A percentile compares a stretch with the other conserved stretches of the same genome.
phyloP scores from a whole-genome alignment of 1,140 invertebrate genomes.

The Nylanderia fulva region DNA sequence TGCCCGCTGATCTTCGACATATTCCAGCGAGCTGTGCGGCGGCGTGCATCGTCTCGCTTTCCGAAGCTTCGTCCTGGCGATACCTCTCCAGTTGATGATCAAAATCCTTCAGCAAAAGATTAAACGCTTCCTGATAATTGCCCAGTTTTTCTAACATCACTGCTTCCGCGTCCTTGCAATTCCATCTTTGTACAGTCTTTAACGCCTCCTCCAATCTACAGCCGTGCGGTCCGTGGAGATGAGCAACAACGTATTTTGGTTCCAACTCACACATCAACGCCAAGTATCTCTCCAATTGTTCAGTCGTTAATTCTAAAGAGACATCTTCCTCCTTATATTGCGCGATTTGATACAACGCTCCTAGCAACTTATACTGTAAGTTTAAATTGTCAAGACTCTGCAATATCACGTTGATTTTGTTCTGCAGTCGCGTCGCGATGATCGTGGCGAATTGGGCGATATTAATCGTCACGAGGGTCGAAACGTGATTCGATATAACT shows the following conservation, averaged over 20 bases:
- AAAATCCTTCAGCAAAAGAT: conserved; percentile 80
- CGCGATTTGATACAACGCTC: conserved; percentile 87
- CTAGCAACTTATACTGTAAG: conserved; percentile 88
- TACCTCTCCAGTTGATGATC: conserved; percentile 75
- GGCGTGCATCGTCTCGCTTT: conserved; percentile 76
- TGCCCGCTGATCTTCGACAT: conserved; percentile 82
- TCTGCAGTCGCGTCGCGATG: conserved; percentile 74
- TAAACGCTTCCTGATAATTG: conserved; percentile 83
- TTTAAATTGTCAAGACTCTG: conserved; percentile 82
- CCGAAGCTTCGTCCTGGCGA: conserved; percentile 65
- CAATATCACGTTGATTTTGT: conserved; percentile 79
- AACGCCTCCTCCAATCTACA: conserved; percentile 82
- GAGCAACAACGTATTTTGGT: conserved; percentile 81
- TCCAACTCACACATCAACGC: conserved; percentile 90
- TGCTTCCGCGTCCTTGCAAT: conserved; percentile 82
- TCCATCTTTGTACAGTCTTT: conserved; percentile 79
- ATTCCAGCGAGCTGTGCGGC: conserved; percentile 80
- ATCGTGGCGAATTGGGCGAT: conserved; percentile 76
- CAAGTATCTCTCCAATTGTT: conserved; percentile 88
- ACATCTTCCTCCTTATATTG: conserved; percentile 83
- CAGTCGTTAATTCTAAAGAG: conserved; percentile 85
- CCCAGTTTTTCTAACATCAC: conserved; percentile 83
- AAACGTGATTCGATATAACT: conserved; percentile 75
- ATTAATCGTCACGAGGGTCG: conserved; percentile 76
- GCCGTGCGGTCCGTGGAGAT: conserved; percentile 81